These are phyloP conservation scores for Eugnorisma glareosa DNA, from an alignment of 2,888 invertebrate species.

Conservation along the genomic window DNA sequence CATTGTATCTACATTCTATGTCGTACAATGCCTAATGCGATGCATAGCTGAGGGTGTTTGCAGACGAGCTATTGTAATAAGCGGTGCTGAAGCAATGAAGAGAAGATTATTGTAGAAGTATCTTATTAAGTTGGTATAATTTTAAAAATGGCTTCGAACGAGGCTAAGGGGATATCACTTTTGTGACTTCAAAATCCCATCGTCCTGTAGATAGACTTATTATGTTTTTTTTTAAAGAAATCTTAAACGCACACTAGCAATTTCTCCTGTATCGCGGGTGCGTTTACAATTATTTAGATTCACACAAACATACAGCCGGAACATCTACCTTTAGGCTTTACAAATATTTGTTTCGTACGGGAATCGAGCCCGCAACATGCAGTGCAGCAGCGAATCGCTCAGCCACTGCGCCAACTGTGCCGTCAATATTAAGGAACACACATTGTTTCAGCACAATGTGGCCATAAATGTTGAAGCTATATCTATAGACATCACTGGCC, in stretches of 20 bases:
- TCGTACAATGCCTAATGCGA: background rate
- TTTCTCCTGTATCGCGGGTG: too few relatives aligned
- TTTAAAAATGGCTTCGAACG: background rate
- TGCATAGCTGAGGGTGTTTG: background rate
- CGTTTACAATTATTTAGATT: too few relatives aligned
- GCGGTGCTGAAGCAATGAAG: background rate
- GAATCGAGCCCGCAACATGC: too few relatives aligned
- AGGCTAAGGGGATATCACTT: background rate
- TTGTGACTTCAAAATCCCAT: background rate
- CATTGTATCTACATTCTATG: conserved; percentile 33
- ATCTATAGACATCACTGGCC: background rate
- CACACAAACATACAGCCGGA: too few relatives aligned
- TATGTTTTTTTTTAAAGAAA: too few relatives aligned
- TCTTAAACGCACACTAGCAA: too few relatives aligned
- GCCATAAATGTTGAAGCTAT: background rate
- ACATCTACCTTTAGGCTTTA: too few relatives aligned
- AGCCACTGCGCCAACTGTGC: too few relatives aligned
- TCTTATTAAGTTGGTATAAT: background rate
- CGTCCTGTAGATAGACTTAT: too few relatives aligned
- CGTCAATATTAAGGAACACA: too few relatives aligned
- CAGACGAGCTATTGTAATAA: background rate
- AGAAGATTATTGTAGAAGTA: background rate
- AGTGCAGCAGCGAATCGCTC: too few relatives aligned
- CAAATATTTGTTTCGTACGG: too few relatives aligned
- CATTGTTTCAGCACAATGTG: background rate